A percentile compares a stretch with the other conserved stretches of the same genome.
phyloP scores from a whole-genome alignment of 1,140 invertebrate species.

The Musca domestica region DNA sequence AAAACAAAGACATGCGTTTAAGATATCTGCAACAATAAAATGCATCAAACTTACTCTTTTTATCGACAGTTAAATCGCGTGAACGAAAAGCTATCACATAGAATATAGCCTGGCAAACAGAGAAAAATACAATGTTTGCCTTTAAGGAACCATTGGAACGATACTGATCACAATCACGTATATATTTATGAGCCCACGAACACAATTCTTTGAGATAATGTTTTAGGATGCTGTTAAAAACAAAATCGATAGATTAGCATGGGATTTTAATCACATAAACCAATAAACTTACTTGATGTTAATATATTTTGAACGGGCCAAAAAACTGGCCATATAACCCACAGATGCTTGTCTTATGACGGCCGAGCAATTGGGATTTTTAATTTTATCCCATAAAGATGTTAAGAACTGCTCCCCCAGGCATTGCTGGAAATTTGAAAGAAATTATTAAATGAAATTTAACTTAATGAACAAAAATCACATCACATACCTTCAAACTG shows the following conservation, averaged over 20 bases:
- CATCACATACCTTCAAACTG: slow-evolving; percentile 60
- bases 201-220: slow-evolving; percentile 64
- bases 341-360: slow-evolving; percentile 70
- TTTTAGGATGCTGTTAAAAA: slow-evolving; percentile 57
- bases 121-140: slow-evolving; percentile 83
- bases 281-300: slow-evolving; percentile 58
- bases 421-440: slow-evolving; percentile 35
- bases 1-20: slow-evolving; percentile 40
- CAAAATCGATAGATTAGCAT: not conserved
- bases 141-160: slow-evolving; percentile 57
- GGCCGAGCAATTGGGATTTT: slow-evolving; percentile 62
- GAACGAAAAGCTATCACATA: slow-evolving; percentile 87
- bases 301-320: slow-evolving; percentile 69
- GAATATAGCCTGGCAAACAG: slow-evolving; percentile 86
- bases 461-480: not conserved
- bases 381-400: slow-evolving; percentile 74
- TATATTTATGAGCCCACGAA: slow-evolving; percentile 74
- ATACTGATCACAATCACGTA: slow-evolving; percentile 59
- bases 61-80: slow-evolving; percentile 73
- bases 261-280: not conserved
- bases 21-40: not conserved
- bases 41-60: slow-evolving; percentile 64
- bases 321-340: slow-evolving; percentile 73
- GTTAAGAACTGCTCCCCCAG: slow-evolving; percentile 68
- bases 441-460: not conserved